Base-by-base conservation (phyloP, 2,888 invertebrate genomes). In the Lepeophtheirus nordmannii region DNA sequence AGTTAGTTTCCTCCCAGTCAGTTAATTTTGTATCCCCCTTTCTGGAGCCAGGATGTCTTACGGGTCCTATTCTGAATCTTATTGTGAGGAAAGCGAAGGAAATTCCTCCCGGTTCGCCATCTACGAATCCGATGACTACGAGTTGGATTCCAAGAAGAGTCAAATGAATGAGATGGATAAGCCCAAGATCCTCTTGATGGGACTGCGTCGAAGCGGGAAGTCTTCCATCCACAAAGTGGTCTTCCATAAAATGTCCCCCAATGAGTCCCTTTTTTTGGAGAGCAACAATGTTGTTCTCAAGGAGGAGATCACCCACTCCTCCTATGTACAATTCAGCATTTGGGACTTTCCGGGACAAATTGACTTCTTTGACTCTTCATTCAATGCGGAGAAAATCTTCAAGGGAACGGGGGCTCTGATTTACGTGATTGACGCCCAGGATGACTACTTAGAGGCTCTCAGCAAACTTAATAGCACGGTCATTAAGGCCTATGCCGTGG, bases 181-280 rank as follows among this genome's bases (percentile, higher is more conserved):
- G 75, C 94, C 96, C 60, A 82, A 92, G 71, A 94, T 96, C 73
- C 79, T 96, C 41, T 78, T 96, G 30, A 94, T 96, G 94, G 96
- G 96, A 3, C 80, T 94, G 17, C 82, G 70, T 74, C 89, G 97
- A 75, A 96, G 96, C 73, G 98, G 98, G 61, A 98, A 98, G 77
- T 96, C 97, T 64, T 98, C 97, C 0, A 98, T 98, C 73, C 93
- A 96, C 75, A 97, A 98, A 81, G 98, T 99, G 7, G 98, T 99
- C n/a, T 99, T 99, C 76, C 97, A 98, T 76, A 99, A 99, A 80
- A 98, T 99, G 92, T 94, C 97, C 1, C 98, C 98, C 1, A 98
- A 97, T 78, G 98, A 99, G 79, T 99, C 98, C 0, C 79, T 98
- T 66, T 98, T 98, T 75, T 79, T 98, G 70, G 98, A 98, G 76